Percentiles rank a stretch among this genome's conserved stretches.
These are phyloP conservation scores for Athene noctua DNA, from an alignment of 2,113 vertebrate species.

Conservation along the genomic window DNA sequence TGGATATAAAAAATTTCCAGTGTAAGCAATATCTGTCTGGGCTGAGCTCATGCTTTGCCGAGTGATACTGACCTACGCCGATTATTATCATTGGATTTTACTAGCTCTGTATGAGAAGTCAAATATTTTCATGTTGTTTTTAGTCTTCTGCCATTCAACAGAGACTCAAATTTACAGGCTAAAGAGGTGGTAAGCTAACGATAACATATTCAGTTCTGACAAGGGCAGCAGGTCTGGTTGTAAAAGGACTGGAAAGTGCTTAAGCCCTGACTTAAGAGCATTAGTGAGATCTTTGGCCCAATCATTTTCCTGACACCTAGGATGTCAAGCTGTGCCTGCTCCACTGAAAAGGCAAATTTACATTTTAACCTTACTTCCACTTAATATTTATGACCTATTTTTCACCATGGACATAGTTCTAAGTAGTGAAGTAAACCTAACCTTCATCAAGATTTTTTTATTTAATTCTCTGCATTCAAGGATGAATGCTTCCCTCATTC, in stretches of 20 bases:
- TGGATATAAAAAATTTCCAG: neutral
- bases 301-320: neutral
- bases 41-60: neutral
- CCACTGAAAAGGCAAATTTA: neutral
- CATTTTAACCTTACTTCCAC: neutral
- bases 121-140: neutral
- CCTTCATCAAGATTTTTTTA: neutral
- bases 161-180: neutral
- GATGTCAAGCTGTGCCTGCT: neutral
- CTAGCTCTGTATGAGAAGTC: neutral
- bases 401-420: neutral
- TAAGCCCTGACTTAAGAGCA: neutral
- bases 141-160: neutral
- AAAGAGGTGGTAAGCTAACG: neutral
- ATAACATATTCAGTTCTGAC: neutral
- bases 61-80: neutral
- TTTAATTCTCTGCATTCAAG: neutral
- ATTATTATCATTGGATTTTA: neutral
- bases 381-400: neutral
- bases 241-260: neutral
- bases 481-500: neutral
- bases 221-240: neutral
- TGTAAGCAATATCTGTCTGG: neutral
- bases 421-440: neutral
- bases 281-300: neutral